These are phyloP conservation scores for Pteronura brasiliensis DNA, from an alignment of 2,113 vertebrate species.

Conservation along the genomic window DNA sequence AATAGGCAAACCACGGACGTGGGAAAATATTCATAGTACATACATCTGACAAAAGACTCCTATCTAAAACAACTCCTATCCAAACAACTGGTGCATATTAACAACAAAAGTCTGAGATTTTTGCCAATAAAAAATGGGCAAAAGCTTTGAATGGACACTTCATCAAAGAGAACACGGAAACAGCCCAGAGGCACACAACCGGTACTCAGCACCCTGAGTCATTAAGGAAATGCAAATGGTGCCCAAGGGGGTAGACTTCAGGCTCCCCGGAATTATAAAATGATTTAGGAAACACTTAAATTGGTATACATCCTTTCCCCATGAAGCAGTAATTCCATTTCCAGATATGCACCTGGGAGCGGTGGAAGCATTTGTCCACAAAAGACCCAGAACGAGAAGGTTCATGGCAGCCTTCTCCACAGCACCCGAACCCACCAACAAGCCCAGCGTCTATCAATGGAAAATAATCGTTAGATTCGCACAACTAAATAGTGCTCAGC, in stretches of 20 bases:
- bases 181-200: background rate
- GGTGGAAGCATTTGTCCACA: background rate
- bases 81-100: background rate
- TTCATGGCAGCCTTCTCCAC: background rate
- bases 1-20: background rate
- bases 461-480: background rate
- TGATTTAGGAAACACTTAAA: background rate
- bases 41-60: background rate
- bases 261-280: background rate
- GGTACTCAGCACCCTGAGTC: background rate
- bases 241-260: fast-evolving
- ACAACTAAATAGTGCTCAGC: background rate
- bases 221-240: background rate
- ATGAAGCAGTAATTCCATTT: background rate
- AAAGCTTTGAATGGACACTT: background rate
- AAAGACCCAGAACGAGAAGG: background rate
- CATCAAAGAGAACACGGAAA: fast-evolving
- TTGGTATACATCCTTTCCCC: fast-evolving
- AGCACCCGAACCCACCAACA: background rate
- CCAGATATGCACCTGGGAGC: background rate
- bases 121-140: background rate
- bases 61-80: no score
- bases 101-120: background rate
- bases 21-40: background rate
- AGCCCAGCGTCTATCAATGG: background rate